Percentiles rank a stretch among this genome's conserved stretches.
phyloP scores from a whole-genome alignment of 2,113 vertebrate genomes.

The Bufo gargarizans region DNA sequence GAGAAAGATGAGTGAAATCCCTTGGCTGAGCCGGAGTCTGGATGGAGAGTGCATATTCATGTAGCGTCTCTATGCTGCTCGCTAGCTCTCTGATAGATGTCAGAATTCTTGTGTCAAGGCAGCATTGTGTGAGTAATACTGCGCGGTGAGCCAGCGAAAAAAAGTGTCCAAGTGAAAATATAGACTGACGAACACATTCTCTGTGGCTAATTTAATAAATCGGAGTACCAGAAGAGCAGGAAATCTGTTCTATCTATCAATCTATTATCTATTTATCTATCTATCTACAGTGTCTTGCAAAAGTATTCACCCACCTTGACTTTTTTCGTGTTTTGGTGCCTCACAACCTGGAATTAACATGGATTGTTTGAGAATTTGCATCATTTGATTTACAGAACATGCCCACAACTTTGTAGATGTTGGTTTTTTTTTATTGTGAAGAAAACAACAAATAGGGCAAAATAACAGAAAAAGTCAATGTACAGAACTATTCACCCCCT shows the following conservation, averaged over 20 bases:
- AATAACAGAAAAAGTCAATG: too few relatives aligned
- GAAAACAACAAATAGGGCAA: too few relatives aligned
- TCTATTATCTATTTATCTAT: background rate
- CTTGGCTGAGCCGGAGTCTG: background rate
- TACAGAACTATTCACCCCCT: too few relatives aligned
- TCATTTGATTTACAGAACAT: too few relatives aligned
- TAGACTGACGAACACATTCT: background rate
- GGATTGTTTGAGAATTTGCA: too few relatives aligned
- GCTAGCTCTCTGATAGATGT: constrained; percentile 23
- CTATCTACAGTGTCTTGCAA: too few relatives aligned
- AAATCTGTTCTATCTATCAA: too few relatives aligned
- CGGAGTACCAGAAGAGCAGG: background rate
- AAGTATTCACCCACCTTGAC: too few relatives aligned
- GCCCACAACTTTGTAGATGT: too few relatives aligned
- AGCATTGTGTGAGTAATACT: constrained; percentile 28
- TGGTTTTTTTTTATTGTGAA: too few relatives aligned
- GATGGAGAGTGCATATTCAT: constrained; percentile 28
- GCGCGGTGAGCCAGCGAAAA: background rate
- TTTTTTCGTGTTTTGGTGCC: too few relatives aligned
- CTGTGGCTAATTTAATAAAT: background rate
- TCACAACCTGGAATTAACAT: too few relatives aligned
- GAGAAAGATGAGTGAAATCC: constrained; percentile 21
- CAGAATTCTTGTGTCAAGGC: constrained; percentile 19
- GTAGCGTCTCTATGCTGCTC: constrained; percentile 1
- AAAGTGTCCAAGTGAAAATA: background rate